Evolutionary conservation across 2,888 invertebrate genomes (phyloP).

Genomic region (Dermolepida albohirtum): DNA sequence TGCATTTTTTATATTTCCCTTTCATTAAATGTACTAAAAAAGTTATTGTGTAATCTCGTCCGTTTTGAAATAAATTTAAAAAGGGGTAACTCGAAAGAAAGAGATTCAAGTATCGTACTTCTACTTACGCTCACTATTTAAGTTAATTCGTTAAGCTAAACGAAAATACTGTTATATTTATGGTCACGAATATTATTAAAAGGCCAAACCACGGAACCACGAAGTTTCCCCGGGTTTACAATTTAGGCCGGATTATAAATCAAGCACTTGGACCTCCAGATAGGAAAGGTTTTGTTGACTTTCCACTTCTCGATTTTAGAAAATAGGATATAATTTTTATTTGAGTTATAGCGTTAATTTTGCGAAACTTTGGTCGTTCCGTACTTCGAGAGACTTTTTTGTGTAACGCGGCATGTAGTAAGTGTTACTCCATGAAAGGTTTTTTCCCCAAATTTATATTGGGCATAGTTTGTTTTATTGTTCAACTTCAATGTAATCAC

Average conservation of each 20-base stretch:
- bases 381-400: slow-evolving; percentile 17
- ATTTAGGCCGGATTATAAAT: slow-evolving; percentile 35
- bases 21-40: too few species aligned
- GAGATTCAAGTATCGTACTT: too few species aligned
- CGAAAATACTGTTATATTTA: slow-evolving; percentile 29
- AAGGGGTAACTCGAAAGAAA: too few species aligned
- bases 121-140: slow-evolving; percentile 11
- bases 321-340: slow-evolving; percentile 40
- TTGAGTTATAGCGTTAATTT: slow-evolving; percentile 41
- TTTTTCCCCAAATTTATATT: slow-evolving; percentile 2
- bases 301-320: slow-evolving; percentile 40
- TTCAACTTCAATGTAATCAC: too few species aligned
- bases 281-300: slow-evolving; percentile 37
- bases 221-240: slow-evolving; percentile 30
- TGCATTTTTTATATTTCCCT: too few species aligned
- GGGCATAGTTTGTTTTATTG: too few species aligned
- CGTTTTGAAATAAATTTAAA: too few species aligned
- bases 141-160: slow-evolving; percentile 20
- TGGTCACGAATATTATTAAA: slow-evolving; percentile 32
- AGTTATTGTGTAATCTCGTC: too few species aligned
- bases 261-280: slow-evolving; percentile 30
- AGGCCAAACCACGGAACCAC: slow-evolving; percentile 29
- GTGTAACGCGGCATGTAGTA: slow-evolving; percentile 17
- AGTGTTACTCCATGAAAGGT: slow-evolving; percentile 5
- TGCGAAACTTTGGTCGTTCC: slow-evolving; percentile 30